phyloP scores from a whole-genome alignment of 23 tunicate species.

The Aplidium turbinatum region DNA sequence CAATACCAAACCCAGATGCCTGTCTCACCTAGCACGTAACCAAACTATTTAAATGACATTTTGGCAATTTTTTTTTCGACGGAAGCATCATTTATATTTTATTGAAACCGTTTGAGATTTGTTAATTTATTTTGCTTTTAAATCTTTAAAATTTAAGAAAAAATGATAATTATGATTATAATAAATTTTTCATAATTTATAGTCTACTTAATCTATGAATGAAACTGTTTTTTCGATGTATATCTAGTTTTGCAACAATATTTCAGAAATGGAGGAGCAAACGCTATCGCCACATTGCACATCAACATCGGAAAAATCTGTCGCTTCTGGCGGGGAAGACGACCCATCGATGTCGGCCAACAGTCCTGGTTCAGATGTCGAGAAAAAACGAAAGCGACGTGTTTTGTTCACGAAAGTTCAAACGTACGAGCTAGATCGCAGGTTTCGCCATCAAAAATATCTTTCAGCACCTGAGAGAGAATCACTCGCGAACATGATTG shows the following conservation, averaged over 20 bases:
- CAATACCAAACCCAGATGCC: not conserved
- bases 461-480: conserved; percentile 85
- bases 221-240: too few relatives aligned
- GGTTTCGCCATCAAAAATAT: conserved; percentile 75
- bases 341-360: conserved; percentile 11
- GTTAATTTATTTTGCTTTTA: too few relatives aligned
- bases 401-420: conserved; percentile 74
- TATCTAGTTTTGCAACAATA: too few relatives aligned
- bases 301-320: conserved; percentile 25
- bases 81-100: too few relatives aligned
- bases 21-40: too few relatives aligned
- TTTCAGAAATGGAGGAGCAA: conserved; percentile 26
- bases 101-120: too few relatives aligned
- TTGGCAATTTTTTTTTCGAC: too few relatives aligned
- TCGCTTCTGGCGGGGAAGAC: conserved; percentile 22
- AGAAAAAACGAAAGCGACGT: conserved; percentile 68
- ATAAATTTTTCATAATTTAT: too few relatives aligned
- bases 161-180: too few relatives aligned
- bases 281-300: conserved; percentile 1
- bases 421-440: conserved; percentile 73
- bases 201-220: too few relatives aligned
- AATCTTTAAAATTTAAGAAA: too few relatives aligned
- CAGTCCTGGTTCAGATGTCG: conserved; percentile 27
- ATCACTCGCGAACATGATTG: conserved; percentile 70
- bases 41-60: too few relatives aligned